Conservation (phyloP, 2,113 vertebrate species). For the Plecotus auritus region DNA sequence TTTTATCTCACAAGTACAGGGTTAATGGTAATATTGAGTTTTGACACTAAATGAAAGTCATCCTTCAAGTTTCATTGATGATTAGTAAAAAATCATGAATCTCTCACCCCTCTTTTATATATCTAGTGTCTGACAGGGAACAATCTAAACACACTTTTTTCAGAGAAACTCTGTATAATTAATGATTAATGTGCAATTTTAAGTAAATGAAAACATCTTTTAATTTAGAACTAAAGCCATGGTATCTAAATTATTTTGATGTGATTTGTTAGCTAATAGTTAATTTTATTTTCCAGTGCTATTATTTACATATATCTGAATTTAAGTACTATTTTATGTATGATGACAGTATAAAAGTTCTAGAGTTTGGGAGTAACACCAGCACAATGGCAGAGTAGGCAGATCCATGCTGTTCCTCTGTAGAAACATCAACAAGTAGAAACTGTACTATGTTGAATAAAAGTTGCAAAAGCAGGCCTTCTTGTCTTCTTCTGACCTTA, state of each 20-base stretch:
- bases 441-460: neutral
- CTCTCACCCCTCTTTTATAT: neutral
- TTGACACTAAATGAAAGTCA: neutral
- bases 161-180: neutral
- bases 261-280: neutral
- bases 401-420: neutral
- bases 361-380: neutral
- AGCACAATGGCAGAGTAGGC: neutral
- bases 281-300: neutral
- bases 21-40: neutral
- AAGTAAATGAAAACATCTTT: neutral
- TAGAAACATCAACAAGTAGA: neutral
- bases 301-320: neutral
- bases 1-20: neutral
- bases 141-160: neutral
- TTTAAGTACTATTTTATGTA: neutral
- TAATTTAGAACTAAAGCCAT: neutral
- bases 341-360: neutral
- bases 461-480: neutral
- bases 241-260: neutral
- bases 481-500: neutral
- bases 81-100: neutral
- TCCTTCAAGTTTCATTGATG: neutral
- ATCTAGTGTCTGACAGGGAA: neutral
- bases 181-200: neutral